Evolutionary conservation across 2,888 invertebrate species (phyloP).

Genomic region (Lypha dubia): DNA sequence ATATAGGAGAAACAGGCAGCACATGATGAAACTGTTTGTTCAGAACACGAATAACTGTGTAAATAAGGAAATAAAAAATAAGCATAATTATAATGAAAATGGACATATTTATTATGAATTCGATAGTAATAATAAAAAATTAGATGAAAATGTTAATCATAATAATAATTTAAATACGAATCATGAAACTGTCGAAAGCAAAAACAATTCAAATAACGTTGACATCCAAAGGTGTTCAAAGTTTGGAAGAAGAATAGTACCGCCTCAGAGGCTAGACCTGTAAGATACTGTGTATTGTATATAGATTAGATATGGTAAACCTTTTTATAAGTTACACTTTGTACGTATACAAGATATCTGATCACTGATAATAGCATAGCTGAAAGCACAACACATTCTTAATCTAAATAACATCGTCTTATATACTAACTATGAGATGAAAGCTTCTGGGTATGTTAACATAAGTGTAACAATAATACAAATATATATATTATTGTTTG

Average conservation of each 20-base stretch:
- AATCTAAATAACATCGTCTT: too few relatives aligned
- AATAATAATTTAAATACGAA: background rate
- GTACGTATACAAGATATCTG: too few relatives aligned
- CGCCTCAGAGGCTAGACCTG: background rate
- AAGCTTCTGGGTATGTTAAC: too few relatives aligned
- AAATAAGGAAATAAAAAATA: background rate
- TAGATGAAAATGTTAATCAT: background rate
- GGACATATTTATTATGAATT: background rate
- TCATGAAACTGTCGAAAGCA: background rate
- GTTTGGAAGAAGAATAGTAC: background rate
- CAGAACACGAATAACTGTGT: too few relatives aligned
- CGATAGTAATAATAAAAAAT: background rate
- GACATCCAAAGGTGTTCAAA: background rate
- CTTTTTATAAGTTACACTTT: too few relatives aligned
- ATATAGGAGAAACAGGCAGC: constrained; percentile 42
- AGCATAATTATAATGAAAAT: background rate
- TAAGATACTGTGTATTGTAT: too few relatives aligned
- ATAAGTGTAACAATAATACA: too few relatives aligned
- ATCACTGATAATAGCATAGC: too few relatives aligned
- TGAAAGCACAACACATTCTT: too few relatives aligned
- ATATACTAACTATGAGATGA: too few relatives aligned
- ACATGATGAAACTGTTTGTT: background rate
- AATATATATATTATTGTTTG: too few relatives aligned
- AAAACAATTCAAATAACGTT: background rate
- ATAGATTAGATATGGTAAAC: too few relatives aligned